Conservation (phyloP, 1,140 invertebrate genomes). For the Andricus grossulariae region DNA sequence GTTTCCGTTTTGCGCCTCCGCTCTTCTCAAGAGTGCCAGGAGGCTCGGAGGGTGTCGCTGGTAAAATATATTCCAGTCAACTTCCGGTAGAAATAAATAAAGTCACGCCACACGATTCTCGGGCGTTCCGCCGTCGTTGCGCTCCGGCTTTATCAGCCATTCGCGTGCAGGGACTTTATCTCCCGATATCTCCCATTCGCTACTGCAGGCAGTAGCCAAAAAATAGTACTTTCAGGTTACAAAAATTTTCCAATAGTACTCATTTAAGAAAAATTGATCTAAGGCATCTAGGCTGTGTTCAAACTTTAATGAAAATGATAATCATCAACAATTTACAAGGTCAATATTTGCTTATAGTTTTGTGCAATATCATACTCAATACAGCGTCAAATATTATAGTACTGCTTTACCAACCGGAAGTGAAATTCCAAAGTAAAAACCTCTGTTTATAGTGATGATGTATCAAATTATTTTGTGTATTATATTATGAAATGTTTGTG, state of each 20-base stretch:
- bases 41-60: conserved; percentile 53
- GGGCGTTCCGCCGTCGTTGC: conserved; percentile 57
- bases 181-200: conserved; percentile 65
- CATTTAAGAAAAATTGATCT: too few species aligned
- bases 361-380: too few species aligned
- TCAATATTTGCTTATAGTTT: too few species aligned
- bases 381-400: too few species aligned
- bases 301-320: too few species aligned
- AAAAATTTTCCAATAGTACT: not conserved
- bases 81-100: conserved; percentile 77
- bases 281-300: too few species aligned
- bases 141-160: conserved; percentile 60
- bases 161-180: conserved; percentile 70
- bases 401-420: too few species aligned
- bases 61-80: conserved; percentile 75
- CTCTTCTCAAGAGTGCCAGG: conserved; percentile 63
- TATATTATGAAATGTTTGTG: too few species aligned
- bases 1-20: conserved; percentile 72
- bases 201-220: conserved; percentile 44
- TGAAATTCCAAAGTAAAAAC: too few species aligned
- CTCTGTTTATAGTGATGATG: too few species aligned
- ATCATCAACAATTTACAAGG: too few species aligned
- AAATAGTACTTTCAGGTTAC: conserved; percentile 31
- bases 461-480: too few species aligned
- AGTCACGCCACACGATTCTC: conserved; percentile 71